Evolutionary conservation across 2,888 invertebrate genomes (phyloP).

Genomic region (Ligdia adustata): DNA sequence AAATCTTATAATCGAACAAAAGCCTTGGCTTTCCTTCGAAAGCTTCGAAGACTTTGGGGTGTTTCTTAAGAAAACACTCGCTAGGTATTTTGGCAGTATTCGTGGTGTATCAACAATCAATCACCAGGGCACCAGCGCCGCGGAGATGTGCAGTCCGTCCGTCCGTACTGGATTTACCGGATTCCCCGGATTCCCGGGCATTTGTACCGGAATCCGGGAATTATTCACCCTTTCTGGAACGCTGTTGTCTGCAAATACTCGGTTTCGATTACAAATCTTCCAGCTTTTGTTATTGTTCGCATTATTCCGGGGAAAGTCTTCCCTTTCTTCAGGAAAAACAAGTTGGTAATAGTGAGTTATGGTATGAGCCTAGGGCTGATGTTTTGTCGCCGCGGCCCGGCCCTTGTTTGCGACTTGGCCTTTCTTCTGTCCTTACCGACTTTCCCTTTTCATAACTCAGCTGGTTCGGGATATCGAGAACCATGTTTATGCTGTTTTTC

Average conservation of each 20-base stretch:
- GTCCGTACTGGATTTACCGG: constrained; percentile 64
- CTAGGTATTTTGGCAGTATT: constrained; percentile 3
- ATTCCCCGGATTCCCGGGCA: constrained; percentile 54
- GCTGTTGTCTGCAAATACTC: constrained; percentile 45
- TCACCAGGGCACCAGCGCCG: constrained; percentile 39
- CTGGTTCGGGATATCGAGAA: constrained; percentile 20
- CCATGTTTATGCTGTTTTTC: constrained; percentile 24
- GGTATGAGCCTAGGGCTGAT: constrained; percentile 28
- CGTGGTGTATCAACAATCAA: constrained; percentile 42
- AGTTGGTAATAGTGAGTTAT: constrained; percentile 69
- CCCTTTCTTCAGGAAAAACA: constrained; percentile 55
- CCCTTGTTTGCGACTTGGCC: constrained; percentile 26
- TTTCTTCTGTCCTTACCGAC: constrained; percentile 9
- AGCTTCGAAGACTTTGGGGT: neutral
- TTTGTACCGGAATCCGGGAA: constrained; percentile 56
- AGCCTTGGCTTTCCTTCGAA: too few relatives aligned
- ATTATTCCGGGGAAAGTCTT: constrained; percentile 25
- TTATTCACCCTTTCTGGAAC: constrained; percentile 72
- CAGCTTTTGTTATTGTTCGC: constrained; percentile 37
- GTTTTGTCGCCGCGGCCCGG: constrained; percentile 27
- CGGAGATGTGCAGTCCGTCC: constrained; percentile 51
- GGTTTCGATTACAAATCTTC: constrained; percentile 54
- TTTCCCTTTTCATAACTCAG: constrained; percentile 29
- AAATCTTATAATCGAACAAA: too few relatives aligned
- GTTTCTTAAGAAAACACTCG: constrained; percentile 18